Base-by-base conservation (phyloP, 2,113 vertebrate species). In the Todiramphus saurophagus region DNA sequence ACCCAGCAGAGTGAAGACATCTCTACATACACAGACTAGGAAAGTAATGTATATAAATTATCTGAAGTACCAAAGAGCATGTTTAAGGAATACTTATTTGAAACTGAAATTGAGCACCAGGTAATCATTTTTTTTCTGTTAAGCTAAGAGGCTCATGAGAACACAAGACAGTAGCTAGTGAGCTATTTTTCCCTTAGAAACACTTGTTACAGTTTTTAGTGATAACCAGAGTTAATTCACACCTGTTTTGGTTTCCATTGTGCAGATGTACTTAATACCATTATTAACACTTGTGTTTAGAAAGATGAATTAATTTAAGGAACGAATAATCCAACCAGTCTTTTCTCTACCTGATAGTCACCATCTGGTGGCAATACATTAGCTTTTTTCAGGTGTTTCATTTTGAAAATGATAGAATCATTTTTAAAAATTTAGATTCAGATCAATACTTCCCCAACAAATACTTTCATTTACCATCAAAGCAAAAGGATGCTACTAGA, bases 241-340 rank as follows among this genome's bases (percentile, higher is more conserved):
- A 84, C 11, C 35, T 64, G 10, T 15, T 83, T 92, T 81, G 46
- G 7, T 77, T 94, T 89, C 83, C 33, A 60, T 46, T 81, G 13
- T 74, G 43, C 64, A 92, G 50, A 51, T 39, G 12, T 77, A 74
- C 46, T 59, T 18, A 81, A 78, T 46, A 43, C 3, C 5, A 35
- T 77, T 81, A 78, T 74, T 83, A 81, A 74, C 48, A 64, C 30
- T 51, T 82, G 19, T 11, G 43, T 87, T 73, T 72, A 89, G n/a
- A 92, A 83, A 70, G 60, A 30, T 86, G 24, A 93, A 89, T 48
- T 72, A 83, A 37, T 90, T 90, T 78, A 81, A 93, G 60, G 55
- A 92, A 55, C 25, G 81, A 59, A 83, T 78, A 46, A 46, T 75
- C 46, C 67, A 87, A 81, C 53, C 68, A 46, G 56, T 64, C 37